Percentiles rank a stretch among this genome's conserved stretches.
phyloP scores from a whole-genome alignment of 2,113 vertebrate species.

The Danio rerio region DNA sequence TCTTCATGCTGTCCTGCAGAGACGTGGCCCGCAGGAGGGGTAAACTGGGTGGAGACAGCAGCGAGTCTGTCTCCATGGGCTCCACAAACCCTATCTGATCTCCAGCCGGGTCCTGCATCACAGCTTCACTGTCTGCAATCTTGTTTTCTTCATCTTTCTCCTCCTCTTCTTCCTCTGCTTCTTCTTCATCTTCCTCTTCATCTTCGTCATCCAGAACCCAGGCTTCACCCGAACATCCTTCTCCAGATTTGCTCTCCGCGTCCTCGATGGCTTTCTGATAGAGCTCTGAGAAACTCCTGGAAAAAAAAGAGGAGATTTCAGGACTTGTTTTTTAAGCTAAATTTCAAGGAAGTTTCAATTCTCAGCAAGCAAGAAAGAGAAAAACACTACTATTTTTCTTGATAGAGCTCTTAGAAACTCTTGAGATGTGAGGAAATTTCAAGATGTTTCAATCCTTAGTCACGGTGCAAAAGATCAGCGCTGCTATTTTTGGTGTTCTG shows the following conservation, averaged over 20 bases:
- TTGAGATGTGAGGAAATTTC: too few species aligned
- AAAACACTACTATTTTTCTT: too few species aligned
- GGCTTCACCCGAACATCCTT: constrained; percentile 74
- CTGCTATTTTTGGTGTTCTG: constrained; percentile 9
- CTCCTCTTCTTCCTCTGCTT: constrained; percentile 42
- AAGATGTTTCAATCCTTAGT: too few species aligned
- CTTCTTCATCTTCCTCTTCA: constrained; percentile 61
- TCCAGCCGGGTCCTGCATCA: constrained; percentile 37
- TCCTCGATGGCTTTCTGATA: constrained; percentile 89
- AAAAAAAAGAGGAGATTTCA: neutral
- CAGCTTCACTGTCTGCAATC: constrained; percentile 34
- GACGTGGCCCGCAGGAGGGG: constrained; percentile 78
- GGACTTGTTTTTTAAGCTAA: neutral
- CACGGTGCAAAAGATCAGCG: neutral
- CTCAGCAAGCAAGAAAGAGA: too few species aligned
- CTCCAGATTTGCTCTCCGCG: constrained; percentile 78
- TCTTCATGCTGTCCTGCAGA: constrained; percentile 75
- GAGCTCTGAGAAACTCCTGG: constrained; percentile 89
- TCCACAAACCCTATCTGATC: constrained; percentile 27
- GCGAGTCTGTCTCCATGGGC: constrained; percentile 47
- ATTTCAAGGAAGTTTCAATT: too few species aligned
- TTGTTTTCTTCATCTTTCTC: constrained; percentile 37
- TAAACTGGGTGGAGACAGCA: constrained; percentile 68
- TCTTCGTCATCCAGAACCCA: constrained; percentile 78
- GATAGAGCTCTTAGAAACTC: too few species aligned